Conservation (phyloP, 2,888 invertebrate genomes). For the Torymus tubicola region DNA sequence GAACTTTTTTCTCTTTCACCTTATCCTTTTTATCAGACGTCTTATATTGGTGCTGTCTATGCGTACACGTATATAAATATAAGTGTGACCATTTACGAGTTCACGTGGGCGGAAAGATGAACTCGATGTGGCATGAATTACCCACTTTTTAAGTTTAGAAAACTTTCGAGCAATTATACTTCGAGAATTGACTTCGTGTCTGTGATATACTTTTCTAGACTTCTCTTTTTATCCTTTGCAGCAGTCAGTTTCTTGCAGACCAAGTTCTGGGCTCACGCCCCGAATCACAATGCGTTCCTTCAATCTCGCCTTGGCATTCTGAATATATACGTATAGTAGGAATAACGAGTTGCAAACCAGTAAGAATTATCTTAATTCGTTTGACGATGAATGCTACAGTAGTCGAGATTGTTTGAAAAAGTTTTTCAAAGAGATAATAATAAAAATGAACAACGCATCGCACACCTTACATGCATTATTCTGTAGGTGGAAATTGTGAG, state of each 20-base stretch:
- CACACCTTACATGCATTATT: slow-evolving; percentile 16
- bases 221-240: slow-evolving; percentile 23
- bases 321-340: not conserved
- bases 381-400: not conserved
- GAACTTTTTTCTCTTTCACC: slow-evolving; percentile 35
- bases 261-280: slow-evolving; percentile 4
- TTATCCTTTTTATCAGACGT: no score
- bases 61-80: no score
- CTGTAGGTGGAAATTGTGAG: not conserved
- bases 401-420: slow-evolving; percentile 30
- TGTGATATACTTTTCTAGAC: slow-evolving; percentile 24
- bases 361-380: slow-evolving; percentile 53
- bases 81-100: no score
- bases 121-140: no score
- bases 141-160: not conserved
- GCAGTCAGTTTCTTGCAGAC: not conserved
- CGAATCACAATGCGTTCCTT: slow-evolving; percentile 40
- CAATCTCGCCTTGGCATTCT: not conserved
- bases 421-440: slow-evolving; percentile 4
- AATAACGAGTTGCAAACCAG: slow-evolving; percentile 32
- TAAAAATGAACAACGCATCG: not conserved
- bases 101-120: no score
- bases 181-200: slow-evolving; percentile 24
- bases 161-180: slow-evolving; percentile 44
- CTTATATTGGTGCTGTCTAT: no score